Percentiles rank a stretch among this genome's conserved stretches.
phyloP scores from a whole-genome alignment of 2,113 vertebrate species.

The human region DNA sequence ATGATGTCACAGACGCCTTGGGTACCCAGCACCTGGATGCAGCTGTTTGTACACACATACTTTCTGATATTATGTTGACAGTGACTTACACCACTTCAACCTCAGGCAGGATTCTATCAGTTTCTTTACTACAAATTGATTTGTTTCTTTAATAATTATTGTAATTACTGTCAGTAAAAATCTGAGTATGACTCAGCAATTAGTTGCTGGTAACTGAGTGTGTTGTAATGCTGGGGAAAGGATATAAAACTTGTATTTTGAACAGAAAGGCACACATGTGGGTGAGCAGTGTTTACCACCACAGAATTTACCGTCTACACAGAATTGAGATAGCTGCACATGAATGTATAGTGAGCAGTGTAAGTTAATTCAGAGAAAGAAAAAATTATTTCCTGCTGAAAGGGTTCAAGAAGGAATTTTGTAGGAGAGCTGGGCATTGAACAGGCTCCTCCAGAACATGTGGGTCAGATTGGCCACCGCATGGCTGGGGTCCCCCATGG shows the following conservation, averaged over 20 bases:
- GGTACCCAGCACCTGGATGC: neutral
- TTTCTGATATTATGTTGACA: neutral
- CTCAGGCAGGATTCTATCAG: neutral
- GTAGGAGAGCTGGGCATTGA: neutral
- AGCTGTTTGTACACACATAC: accelerated
- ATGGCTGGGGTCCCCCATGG: neutral
- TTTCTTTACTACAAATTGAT: neutral
- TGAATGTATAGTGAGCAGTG: neutral
- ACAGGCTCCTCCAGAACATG: too few relatives aligned
- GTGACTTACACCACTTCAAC: neutral
- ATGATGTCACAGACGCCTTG: accelerated
- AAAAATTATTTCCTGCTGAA: neutral
- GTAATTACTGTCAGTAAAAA: neutral
- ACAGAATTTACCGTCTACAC: accelerated
- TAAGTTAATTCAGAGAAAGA: neutral
- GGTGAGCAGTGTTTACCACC: neutral
- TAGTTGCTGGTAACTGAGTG: neutral
- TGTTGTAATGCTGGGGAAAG: neutral
- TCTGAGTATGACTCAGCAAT: neutral
- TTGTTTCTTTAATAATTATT: neutral
- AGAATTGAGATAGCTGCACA: neutral
- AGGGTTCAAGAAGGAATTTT: neutral
- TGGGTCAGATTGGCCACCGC: too few relatives aligned
- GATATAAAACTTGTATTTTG: too few relatives aligned
- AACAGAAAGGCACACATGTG: neutral